Percentiles rank a stretch among this genome's conserved stretches.
Conservation (phyloP, 2,113 vertebrate species). For the Clarias gariepinus region DNA sequence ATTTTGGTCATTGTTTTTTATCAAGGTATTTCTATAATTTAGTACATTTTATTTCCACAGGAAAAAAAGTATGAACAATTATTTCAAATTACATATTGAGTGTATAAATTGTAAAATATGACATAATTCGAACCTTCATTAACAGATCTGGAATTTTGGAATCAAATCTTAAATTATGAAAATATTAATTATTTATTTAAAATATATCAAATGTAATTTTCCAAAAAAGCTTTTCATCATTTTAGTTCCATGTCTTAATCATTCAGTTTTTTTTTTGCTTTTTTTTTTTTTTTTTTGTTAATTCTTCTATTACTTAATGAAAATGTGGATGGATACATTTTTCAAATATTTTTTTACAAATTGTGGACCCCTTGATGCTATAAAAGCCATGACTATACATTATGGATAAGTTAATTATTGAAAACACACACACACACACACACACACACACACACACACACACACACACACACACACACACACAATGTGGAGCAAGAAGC, state of each 20-base stretch:
- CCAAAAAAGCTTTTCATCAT: not conserved
- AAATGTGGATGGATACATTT: not conserved
- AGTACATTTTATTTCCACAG: not conserved
- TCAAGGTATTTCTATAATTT: not conserved
- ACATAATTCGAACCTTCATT: too few species aligned
- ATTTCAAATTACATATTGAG: not conserved
- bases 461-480: not conserved
- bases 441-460: not conserved
- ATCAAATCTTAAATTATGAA: not conserved
- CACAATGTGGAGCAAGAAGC: slow-evolving; percentile 7
- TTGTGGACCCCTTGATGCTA: not conserved
- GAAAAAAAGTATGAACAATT: not conserved
- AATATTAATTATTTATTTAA: not conserved
- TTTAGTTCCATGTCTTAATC: not conserved
- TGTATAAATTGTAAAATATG: not conserved
- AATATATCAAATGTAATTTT: not conserved
- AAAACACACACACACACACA: not conserved
- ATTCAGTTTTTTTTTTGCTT: not conserved
- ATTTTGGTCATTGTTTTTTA: not conserved
- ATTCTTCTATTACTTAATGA: not conserved
- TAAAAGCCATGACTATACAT: slow-evolving; percentile 12
- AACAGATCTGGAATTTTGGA: not conserved
- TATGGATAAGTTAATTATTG: slow-evolving; percentile 19
- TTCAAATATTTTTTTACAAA: slow-evolving; percentile 10
- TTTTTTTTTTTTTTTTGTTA: not conserved